phyloP scores from a whole-genome alignment of 2,888 invertebrate genomes.

The Monoplex corrugatus region DNA sequence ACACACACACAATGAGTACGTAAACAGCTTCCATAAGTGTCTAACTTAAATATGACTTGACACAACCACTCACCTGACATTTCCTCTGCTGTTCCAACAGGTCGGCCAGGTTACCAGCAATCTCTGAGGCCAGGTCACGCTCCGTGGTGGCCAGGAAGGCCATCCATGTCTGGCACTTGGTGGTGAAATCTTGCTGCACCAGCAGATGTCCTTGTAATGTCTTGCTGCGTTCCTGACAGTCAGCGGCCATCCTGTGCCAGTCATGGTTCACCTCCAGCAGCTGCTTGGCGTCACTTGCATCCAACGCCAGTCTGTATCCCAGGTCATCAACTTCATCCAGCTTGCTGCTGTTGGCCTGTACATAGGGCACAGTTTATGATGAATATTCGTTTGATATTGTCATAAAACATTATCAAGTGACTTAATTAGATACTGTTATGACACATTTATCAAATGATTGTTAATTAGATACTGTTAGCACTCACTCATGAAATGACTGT shows the following conservation, averaged over 20 bases:
- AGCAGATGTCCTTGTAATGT: conserved; percentile 73
- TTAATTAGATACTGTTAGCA: too few species aligned
- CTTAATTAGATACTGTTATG: too few species aligned
- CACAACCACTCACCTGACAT: conserved; percentile 70
- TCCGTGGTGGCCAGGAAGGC: conserved; percentile 77
- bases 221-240: conserved; percentile 70
- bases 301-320: conserved; percentile 76
- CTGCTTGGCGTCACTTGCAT: conserved; percentile 67
- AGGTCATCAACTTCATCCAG: conserved; percentile 77
- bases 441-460: too few species aligned
- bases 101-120: conserved; percentile 75
- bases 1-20: too few species aligned
- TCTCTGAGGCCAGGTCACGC: conserved; percentile 72
- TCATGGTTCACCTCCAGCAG: conserved; percentile 75
- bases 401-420: neutral
- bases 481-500: too few species aligned
- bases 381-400: neutral
- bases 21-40: too few species aligned
- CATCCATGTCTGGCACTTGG: conserved; percentile 80
- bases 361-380: neutral
- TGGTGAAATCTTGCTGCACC: conserved; percentile 77
- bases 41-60: too few species aligned
- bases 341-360: conserved; percentile 60
- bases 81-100: conserved; percentile 75
- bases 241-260: conserved; percentile 72